phyloP scores from a whole-genome alignment of 2,797 vertebrate genomes.

The Nannoperca obscura region DNA sequence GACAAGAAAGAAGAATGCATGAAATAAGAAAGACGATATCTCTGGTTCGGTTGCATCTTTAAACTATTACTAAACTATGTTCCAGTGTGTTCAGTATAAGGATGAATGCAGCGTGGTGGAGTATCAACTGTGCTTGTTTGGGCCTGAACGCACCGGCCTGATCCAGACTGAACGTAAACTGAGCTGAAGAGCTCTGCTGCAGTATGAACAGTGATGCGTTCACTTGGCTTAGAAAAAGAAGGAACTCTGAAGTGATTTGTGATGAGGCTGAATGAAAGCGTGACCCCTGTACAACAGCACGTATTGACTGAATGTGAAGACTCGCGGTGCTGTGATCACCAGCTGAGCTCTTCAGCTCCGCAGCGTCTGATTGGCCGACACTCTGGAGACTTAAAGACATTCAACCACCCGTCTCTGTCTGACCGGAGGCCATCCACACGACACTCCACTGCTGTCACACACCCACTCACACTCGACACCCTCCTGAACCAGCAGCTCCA shows the following conservation, averaged over 20 bases:
- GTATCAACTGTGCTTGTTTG: neutral
- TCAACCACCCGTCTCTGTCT: slow-evolving; percentile 27
- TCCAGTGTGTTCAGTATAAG: too few relatives aligned
- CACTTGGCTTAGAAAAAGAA: neutral
- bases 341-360: slow-evolving; percentile 1
- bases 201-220: neutral
- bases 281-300: neutral
- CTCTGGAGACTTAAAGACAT: slow-evolving; percentile 39
- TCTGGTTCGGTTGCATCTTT: neutral
- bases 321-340: neutral
- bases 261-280: neutral
- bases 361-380: neutral
- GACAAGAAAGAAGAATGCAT: neutral
- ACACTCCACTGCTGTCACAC: slow-evolving; percentile 31
- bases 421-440: neutral
- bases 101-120: neutral
- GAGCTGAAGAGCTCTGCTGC: neutral
- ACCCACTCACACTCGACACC: slow-evolving; percentile 28
- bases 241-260: too few relatives aligned
- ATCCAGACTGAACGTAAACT: neutral
- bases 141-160: neutral
- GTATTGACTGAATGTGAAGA: neutral
- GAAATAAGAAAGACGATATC: neutral
- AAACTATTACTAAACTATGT: too few relatives aligned
- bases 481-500: neutral